Evolutionary conservation across 2,797 vertebrate genomes (phyloP).

Genomic region (Danio kyathit): DNA sequence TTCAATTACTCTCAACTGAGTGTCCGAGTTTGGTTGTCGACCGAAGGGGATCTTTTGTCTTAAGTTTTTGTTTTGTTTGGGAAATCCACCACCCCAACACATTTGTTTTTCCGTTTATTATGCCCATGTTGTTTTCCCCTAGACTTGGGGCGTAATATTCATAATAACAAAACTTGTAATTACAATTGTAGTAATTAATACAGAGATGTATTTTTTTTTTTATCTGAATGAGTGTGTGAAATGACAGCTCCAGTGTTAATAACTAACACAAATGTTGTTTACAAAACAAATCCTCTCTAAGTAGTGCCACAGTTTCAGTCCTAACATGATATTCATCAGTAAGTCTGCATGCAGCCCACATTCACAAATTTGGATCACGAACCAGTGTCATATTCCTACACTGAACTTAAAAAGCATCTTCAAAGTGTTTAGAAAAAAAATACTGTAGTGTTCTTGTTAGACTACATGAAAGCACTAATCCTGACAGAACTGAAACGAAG

Average conservation of each 20-base stretch:
- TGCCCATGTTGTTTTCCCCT: no score
- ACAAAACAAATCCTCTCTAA: neutral
- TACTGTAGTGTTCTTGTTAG: constrained; percentile 34
- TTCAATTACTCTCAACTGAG: no score
- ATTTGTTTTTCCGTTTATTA: no score
- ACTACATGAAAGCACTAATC: constrained; percentile 39
- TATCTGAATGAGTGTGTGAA: neutral
- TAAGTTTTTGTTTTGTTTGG: no score
- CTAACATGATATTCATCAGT: neutral
- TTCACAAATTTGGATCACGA: neutral
- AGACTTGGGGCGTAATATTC: no score
- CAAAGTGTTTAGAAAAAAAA: constrained; percentile 39
- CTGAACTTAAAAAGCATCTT: neutral
- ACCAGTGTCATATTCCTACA: neutral
- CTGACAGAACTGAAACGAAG: constrained; percentile 58
- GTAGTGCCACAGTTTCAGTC: neutral
- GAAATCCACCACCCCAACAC: no score
- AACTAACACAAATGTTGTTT: neutral
- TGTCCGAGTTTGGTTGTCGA: no score
- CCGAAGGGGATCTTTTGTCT: no score
- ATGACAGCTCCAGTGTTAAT: neutral
- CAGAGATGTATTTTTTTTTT: no score
- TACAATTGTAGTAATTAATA: no score
- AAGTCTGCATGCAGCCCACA: neutral
- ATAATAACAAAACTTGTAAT: no score